Base-by-base conservation (phyloP, 2,888 invertebrate species). In the Copidosoma aretas region DNA sequence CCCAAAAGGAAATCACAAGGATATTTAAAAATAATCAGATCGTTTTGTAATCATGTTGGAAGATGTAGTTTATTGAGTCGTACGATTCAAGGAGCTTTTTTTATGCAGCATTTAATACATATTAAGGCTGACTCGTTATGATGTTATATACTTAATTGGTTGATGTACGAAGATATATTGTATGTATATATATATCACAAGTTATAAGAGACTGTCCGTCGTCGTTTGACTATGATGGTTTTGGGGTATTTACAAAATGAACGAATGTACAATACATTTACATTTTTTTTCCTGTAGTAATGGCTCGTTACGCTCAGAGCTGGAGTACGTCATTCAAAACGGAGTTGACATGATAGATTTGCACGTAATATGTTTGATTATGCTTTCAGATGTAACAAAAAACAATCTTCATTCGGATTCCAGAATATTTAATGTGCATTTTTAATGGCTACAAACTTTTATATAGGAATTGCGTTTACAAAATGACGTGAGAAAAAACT, bases 71-170 rank as follows among this genome's bases (percentile, higher is more conserved):
- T 60, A 67, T 70, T 63, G 65, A 68, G 46, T 65, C 54, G 68
- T 68, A 65, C 65, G 68, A 65, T 65, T 73, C 71, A 72, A 73
- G 64, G 69, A 71, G 54, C 32, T 46, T 63, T 63, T 61, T 68
- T 70, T 62, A 69, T 68, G 46, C 41, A 68, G 43, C 56, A 46
- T 63, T 67, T 51, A 64, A 69, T 69, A 46, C 17, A 72, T 32
- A 72, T 72, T 64, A 73, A 66, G 68, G 68, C 65, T 67, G 70
- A 73, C 71, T 70, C 66, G 65, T 72, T 67, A 70, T 66, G 67
- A 67, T 49, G 32, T 32, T 5, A 5, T 32, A 32, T 8, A 32
- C 3, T 32, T 5, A 64, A 67, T 72, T 72, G 66, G 67, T 70
- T 72, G 67, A 64, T 59, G 60, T 60, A 67, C 52, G 49, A 70